A percentile compares a stretch with the other conserved stretches of the same genome.
Evolutionary conservation across 2,797 vertebrate genomes (phyloP).

Genomic region (Scarus forsteni): DNA sequence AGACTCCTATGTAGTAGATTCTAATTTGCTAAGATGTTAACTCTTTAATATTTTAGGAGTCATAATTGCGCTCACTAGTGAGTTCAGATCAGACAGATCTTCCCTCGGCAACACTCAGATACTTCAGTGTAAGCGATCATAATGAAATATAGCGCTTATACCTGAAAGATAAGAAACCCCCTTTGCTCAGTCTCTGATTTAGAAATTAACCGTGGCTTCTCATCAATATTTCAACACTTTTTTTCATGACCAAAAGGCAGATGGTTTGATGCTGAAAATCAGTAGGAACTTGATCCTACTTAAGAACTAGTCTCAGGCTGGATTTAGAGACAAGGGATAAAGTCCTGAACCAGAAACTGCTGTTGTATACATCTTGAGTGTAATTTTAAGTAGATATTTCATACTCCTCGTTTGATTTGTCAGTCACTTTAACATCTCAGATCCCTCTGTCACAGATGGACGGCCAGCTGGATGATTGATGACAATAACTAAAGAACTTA

Average conservation of each 20-base stretch:
- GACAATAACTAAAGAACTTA: constrained; percentile 8
- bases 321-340: constrained; percentile 44
- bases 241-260: constrained; percentile 41
- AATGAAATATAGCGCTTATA: constrained; percentile 33
- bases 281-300: constrained; percentile 61
- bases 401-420: constrained; percentile 44
- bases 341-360: constrained; percentile 35
- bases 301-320: constrained; percentile 48
- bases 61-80: no score
- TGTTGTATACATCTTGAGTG: constrained; percentile 28
- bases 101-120: constrained; percentile 25
- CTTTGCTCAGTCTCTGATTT: constrained; percentile 49
- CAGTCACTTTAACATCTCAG: constrained; percentile 16
- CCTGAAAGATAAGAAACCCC: constrained; percentile 18
- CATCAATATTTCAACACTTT: constrained; percentile 42
- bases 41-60: no score
- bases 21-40: no score
- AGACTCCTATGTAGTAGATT: no score
- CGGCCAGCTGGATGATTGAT: constrained; percentile 33
- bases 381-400: constrained; percentile 35
- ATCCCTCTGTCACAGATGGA: constrained; percentile 28
- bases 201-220: constrained; percentile 43
- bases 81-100: no score
- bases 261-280: constrained; percentile 43
- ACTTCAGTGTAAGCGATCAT: constrained; percentile 40